Base-by-base conservation (phyloP, 2,113 vertebrate species). In the Hemicordylus capensis region DNA sequence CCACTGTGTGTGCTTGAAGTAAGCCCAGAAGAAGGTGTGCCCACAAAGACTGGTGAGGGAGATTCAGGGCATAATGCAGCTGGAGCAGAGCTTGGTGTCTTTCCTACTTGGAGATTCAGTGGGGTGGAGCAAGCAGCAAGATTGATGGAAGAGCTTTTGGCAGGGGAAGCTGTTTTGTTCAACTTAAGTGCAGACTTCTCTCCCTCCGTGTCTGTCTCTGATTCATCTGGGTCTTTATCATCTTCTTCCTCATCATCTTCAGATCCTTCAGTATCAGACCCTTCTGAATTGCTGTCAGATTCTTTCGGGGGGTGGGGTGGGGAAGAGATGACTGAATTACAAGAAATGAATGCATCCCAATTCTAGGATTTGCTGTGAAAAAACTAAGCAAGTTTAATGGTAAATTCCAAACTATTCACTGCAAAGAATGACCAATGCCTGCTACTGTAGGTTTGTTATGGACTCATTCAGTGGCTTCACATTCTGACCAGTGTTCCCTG, bases 201-300 rank as follows among this genome's bases (percentile, higher is more conserved):
- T 92, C 97, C 95, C 76, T 98, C 97, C 1, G 96, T 97, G 81
- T 98, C 97, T 1, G 96, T 97, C 95, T 97, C 97, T 0, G 96
- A 96, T 91, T 98, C 97, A 74, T 97, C 96, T 70, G 93, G 96
- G 88, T 98, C 97, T 95, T 97, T 97, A 96, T 96, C 93, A 90
- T 97, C 97, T 81, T 97, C 97, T 81, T 97, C 96, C 89, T 98
- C 97, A 85, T 97, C 97, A 81, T 97, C 97, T 89, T 98, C 98
- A 67, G 98, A 98, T 84, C 95, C 96, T 88, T 98, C 98, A 48
- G 98, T 97, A 94, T 98, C 98, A 44, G 97, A 98, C 77, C 76
- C 84, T 85, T 98, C 98, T 88, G 97, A 97, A 95, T 97, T 98
- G 96, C 97, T 99, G 93, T 98, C 97, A 48, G 98, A 98, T 91